These are phyloP conservation scores for Percina caprodes DNA, from an alignment of 2,113 vertebrate species.

Conservation along the genomic window DNA sequence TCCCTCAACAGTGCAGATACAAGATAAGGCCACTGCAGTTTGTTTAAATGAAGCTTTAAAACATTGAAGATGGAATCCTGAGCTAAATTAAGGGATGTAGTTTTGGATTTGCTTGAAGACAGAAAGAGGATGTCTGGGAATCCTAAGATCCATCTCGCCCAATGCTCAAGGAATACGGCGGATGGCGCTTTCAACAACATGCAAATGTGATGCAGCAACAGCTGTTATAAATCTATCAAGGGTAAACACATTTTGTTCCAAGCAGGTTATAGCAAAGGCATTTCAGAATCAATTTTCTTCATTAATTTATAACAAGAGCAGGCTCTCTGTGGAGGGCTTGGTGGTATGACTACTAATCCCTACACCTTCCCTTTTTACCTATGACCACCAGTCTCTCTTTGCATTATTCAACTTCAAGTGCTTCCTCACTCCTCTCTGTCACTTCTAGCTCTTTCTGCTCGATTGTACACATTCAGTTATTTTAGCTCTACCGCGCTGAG, in stretches of 20 bases:
- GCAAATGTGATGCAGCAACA: constrained; percentile 48
- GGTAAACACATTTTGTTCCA: constrained; percentile 43
- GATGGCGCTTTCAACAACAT: constrained; percentile 39
- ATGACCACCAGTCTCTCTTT: constrained; percentile 22
- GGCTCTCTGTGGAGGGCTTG: constrained; percentile 11
- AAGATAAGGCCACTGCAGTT: neutral
- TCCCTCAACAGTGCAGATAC: neutral
- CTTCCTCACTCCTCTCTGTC: constrained; percentile 28
- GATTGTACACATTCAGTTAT: constrained; percentile 41
- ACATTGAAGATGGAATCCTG: neutral
- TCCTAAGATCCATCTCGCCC: constrained; percentile 16
- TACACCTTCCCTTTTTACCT: constrained; percentile 15
- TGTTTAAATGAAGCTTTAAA: constrained; percentile 1
- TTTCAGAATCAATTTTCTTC: constrained; percentile 52
- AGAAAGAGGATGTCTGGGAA: constrained; percentile 45
- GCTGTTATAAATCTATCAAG: constrained; percentile 54
- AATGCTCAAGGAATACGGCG: neutral
- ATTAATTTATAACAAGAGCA: constrained; percentile 43
- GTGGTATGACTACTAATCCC: constrained; percentile 21
- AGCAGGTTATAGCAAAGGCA: constrained; percentile 35
- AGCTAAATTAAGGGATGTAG: constrained; percentile 22
- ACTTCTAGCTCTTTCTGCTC: constrained; percentile 44
- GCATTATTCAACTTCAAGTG: constrained; percentile 59
- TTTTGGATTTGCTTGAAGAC: constrained; percentile 31
- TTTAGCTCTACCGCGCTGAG: constrained; percentile 42